These are phyloP conservation scores for Cremastinae sp. DNA, from an alignment of 2,888 invertebrate genomes.

Conservation along the genomic window DNA sequence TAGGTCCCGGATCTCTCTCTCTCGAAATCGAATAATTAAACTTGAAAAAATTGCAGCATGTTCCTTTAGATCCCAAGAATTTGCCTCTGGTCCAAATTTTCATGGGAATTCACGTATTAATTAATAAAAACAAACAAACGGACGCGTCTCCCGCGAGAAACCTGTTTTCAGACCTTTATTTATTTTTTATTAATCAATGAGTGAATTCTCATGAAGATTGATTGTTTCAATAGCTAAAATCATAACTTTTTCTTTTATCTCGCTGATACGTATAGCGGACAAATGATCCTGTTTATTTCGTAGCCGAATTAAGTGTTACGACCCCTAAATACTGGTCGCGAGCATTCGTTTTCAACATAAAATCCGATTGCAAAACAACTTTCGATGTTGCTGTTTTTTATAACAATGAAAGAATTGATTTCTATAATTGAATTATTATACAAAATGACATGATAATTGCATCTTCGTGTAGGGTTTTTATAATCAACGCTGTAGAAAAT, in stretches of 20 bases:
- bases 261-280: slow-evolving; percentile 15
- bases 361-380: slow-evolving; percentile 15
- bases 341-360: slow-evolving; percentile 32
- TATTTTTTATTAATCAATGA: too few relatives aligned
- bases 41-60: too few relatives aligned
- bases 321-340: slow-evolving; percentile 32
- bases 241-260: slow-evolving; percentile 41
- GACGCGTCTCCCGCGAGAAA: too few relatives aligned
- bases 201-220: too few relatives aligned
- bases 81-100: too few relatives aligned
- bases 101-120: too few relatives aligned
- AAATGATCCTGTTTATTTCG: neutral
- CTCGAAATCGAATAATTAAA: too few relatives aligned
- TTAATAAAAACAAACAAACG: too few relatives aligned
- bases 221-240: too few relatives aligned
- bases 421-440: slow-evolving; percentile 26
- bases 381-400: neutral
- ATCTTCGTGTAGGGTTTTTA: slow-evolving; percentile 39
- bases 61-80: too few relatives aligned
- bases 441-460: slow-evolving; percentile 41
- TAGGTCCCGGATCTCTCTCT: too few relatives aligned
- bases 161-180: too few relatives aligned
- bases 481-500: slow-evolving; percentile 37
- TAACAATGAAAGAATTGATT: slow-evolving; percentile 26
- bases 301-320: slow-evolving; percentile 18